Conservation (phyloP, 2,113 vertebrate species). For the Pollachius pollachius region DNA sequence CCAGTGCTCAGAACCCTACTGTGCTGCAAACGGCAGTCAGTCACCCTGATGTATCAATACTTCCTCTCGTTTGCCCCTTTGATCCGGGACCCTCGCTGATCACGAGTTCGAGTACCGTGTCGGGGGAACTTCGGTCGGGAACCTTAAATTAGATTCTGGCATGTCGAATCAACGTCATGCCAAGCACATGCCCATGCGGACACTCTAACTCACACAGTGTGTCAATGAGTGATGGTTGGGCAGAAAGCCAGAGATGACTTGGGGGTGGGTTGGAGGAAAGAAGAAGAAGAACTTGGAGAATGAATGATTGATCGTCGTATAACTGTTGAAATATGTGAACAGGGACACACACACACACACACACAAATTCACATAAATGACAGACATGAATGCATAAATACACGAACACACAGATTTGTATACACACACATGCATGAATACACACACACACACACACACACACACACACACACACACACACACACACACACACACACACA, state of each 20-base stretch:
- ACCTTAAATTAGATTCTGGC: constrained; percentile 33
- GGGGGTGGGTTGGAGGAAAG: too few relatives aligned
- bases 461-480: neutral
- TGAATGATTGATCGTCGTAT: constrained; percentile 12
- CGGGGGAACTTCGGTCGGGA: constrained; percentile 5
- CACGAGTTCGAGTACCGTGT: constrained; percentile 6
- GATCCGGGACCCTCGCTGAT: constrained; percentile 2
- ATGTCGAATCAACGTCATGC: constrained; percentile 13
- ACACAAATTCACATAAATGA: constrained; percentile 9
- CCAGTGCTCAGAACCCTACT: constrained; percentile 7
- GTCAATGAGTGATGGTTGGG: too few relatives aligned
- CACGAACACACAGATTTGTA: neutral
- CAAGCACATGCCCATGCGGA: neutral
- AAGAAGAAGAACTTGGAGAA: constrained; percentile 6
- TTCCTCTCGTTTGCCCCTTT: constrained; percentile 25
- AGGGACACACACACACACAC: neutral
- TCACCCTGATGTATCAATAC: constrained; percentile 41
- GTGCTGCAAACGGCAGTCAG: constrained; percentile 43
- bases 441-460: constrained; percentile 1
- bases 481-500: neutral
- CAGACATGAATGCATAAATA: constrained; percentile 17
- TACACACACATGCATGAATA: neutral
- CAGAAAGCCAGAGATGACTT: neutral
- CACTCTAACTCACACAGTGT: neutral
- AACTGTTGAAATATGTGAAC: constrained; percentile 25